Evolutionary conservation across 2,797 vertebrate genomes (phyloP).

Genomic region (Miichthys miiuy): DNA sequence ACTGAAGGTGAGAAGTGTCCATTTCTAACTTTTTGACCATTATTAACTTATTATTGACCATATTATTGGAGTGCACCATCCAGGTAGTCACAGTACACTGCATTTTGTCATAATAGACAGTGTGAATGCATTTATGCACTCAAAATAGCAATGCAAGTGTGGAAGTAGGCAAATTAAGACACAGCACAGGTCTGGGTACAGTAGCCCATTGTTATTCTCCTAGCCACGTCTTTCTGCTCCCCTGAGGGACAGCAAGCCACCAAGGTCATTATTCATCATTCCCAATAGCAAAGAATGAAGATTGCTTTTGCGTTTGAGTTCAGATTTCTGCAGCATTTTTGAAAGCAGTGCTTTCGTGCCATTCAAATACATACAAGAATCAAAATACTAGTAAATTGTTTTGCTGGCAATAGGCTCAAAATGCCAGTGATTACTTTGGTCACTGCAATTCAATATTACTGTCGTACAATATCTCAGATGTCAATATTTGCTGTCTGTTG

Average conservation of each 20-base stretch:
- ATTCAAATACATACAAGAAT: background rate
- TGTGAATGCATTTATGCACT: too few species aligned
- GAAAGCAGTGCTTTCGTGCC: background rate
- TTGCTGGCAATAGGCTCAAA: background rate
- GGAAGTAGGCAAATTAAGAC: background rate
- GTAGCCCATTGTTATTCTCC: background rate
- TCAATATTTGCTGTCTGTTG: slow-evolving; percentile 6
- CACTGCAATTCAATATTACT: background rate
- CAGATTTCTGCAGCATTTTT: slow-evolving; percentile 1
- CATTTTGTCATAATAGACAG: too few species aligned
- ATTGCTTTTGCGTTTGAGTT: too few species aligned
- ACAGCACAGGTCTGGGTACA: too few species aligned
- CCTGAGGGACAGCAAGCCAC: background rate
- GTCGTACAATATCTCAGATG: background rate
- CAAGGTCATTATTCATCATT: too few species aligned
- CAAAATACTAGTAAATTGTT: background rate
- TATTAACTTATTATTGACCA: too few species aligned
- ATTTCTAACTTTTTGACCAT: too few species aligned
- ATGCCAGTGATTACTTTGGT: background rate
- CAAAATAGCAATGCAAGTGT: too few species aligned
- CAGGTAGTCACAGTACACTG: too few species aligned
- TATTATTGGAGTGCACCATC: too few species aligned
- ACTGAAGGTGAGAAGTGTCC: too few species aligned
- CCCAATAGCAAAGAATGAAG: too few species aligned
- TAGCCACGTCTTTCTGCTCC: background rate